Conservation (phyloP, 2,113 vertebrate genomes). For the Amazona guildingii region DNA sequence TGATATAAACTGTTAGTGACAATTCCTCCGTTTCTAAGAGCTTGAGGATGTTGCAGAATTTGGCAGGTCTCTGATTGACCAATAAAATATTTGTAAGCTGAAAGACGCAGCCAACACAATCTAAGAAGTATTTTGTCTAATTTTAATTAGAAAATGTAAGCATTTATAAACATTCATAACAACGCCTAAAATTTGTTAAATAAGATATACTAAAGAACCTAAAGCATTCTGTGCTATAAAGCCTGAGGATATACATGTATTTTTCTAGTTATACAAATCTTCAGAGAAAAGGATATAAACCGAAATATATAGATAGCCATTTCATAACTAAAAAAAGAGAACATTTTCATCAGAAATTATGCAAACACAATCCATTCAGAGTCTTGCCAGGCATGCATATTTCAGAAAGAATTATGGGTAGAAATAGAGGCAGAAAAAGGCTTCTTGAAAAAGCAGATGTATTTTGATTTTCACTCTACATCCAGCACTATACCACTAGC, state of each 20-base stretch:
- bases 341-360: slow-evolving; percentile 12
- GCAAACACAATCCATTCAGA: background rate
- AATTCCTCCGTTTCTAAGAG: background rate
- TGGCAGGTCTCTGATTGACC: background rate
- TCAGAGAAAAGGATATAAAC: background rate
- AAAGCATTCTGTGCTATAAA: background rate
- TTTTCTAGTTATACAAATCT: background rate
- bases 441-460: slow-evolving; percentile 9
- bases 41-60: background rate
- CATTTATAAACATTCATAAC: background rate
- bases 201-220: background rate
- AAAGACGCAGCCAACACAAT: background rate
- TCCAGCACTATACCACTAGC: background rate
- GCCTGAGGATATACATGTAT: background rate
- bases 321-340: background rate
- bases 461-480: background rate
- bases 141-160: background rate
- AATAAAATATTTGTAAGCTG: background rate
- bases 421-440: background rate
- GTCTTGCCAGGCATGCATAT: slow-evolving; percentile 1
- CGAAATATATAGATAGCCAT: background rate
- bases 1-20: background rate
- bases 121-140: background rate
- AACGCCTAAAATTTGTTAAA: background rate
- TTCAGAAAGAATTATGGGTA: slow-evolving; percentile 19